A percentile compares a stretch with the other conserved stretches of the same genome.
phyloP scores from a whole-genome alignment of 2,113 vertebrate genomes.

The Cygnus buccinator region DNA sequence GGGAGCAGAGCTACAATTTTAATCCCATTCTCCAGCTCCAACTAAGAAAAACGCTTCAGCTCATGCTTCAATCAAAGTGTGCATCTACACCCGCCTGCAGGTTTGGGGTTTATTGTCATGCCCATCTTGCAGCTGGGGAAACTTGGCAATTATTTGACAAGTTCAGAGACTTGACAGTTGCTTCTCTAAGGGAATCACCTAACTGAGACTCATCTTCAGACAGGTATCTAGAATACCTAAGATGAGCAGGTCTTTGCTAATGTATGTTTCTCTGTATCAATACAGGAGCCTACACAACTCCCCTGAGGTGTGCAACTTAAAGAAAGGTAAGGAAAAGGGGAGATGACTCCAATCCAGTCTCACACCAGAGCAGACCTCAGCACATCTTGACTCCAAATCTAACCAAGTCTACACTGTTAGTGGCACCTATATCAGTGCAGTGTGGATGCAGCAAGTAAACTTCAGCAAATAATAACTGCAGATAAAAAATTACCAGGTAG shows the following conservation, averaged over 20 bases:
- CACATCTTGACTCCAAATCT: neutral
- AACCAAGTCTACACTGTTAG: constrained; percentile 16
- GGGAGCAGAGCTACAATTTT: neutral
- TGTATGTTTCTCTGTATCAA: neutral
- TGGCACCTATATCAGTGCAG: neutral
- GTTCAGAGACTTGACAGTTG: neutral
- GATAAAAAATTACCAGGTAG: neutral
- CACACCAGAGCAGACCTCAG: neutral
- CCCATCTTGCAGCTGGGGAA: neutral
- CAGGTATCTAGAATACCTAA: neutral
- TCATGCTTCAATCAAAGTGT: fast-evolving
- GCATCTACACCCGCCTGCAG: neutral
- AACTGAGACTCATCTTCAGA: neutral
- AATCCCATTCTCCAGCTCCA: neutral
- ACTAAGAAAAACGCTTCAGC: neutral
- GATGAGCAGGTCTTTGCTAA: neutral
- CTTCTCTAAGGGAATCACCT: neutral
- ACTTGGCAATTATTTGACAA: neutral
- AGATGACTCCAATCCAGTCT: neutral
- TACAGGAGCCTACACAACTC: neutral
- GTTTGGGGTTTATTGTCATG: neutral
- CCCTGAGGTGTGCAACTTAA: neutral
- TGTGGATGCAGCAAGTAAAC: neutral
- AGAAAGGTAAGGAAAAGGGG: neutral
- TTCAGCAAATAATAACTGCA: neutral